phyloP scores from a whole-genome alignment of 1,140 invertebrate genomes.

The Phortica variegata region DNA sequence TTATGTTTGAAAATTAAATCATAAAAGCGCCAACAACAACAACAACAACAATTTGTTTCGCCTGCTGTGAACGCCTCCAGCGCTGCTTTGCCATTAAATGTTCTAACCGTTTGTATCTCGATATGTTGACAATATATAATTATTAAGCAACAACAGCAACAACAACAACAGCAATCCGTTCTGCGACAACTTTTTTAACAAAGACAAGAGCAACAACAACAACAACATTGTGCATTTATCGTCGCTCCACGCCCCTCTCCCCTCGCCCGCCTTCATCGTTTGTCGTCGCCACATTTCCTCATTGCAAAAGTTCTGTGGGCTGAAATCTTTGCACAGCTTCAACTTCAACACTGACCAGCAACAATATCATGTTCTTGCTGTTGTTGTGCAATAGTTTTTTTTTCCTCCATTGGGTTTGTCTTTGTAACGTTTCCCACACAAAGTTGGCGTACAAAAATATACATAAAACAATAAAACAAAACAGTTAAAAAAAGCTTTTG shows the following conservation, averaged over 20 bases:
- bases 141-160: conserved; percentile 22
- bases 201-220: conserved; percentile 7
- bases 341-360: conserved; percentile 10
- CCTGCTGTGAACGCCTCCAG: too few relatives aligned
- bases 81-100: too few relatives aligned
- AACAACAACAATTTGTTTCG: conserved; percentile 4
- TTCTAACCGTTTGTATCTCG: too few relatives aligned
- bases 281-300: background rate
- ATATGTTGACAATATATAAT: conserved; percentile 49
- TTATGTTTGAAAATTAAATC: conserved; percentile 20
- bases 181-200: too few relatives aligned
- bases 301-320: conserved; percentile 18
- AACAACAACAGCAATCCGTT: conserved; percentile 5
- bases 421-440: conserved; percentile 48
- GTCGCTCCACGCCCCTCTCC: too few relatives aligned
- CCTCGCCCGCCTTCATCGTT: conserved; percentile 1
- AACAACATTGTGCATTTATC: conserved; percentile 8
- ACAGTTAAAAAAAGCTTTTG: conserved; percentile 37
- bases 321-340: conserved; percentile 17
- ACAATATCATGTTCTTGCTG: conserved; percentile 4
- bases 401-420: conserved; percentile 32
- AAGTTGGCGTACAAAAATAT: conserved; percentile 22
- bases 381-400: conserved; percentile 8
- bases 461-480: conserved; percentile 21
- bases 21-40: conserved; percentile 1